Evolutionary conservation across 2,888 invertebrate genomes (phyloP).

Genomic region (Caprella mutica): DNA sequence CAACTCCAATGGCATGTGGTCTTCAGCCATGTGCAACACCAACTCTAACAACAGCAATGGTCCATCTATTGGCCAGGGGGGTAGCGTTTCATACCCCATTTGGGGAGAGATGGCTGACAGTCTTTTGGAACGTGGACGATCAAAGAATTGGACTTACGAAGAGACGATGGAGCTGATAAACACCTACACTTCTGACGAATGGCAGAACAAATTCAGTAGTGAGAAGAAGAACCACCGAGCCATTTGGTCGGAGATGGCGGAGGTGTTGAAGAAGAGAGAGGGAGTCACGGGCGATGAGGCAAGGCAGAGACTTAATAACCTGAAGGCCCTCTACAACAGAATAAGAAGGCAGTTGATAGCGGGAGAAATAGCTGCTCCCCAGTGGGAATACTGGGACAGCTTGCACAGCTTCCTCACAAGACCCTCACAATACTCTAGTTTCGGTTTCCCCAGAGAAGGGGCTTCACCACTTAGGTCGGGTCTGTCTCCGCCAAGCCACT

Average conservation of each 20-base stretch:
- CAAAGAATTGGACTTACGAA: constrained; percentile 34
- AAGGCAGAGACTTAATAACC: constrained; percentile 31
- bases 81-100: constrained; percentile 14
- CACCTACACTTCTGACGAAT: constrained; percentile 32
- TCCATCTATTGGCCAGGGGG: too few species aligned
- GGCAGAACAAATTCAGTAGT: constrained; percentile 32
- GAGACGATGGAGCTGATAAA: constrained; percentile 32
- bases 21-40: too few species aligned
- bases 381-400: constrained; percentile 34
- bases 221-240: constrained; percentile 34
- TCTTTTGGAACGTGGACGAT: constrained; percentile 27
- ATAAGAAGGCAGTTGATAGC: constrained; percentile 31
- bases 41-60: too few species aligned
- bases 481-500: background rate
- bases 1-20: too few species aligned
- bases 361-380: constrained; percentile 30
- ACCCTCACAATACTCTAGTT: constrained; percentile 21
- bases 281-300: constrained; percentile 34
- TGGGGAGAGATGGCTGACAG: constrained; percentile 29
- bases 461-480: constrained; percentile 8
- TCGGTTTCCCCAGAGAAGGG: constrained; percentile 3
- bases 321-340: constrained; percentile 33
- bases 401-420: constrained; percentile 29
- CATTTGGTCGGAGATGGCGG: constrained; percentile 29
- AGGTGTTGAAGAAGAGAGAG: constrained; percentile 22